Conservation (phyloP, 2,797 vertebrate species). For the Pristis pectinata region DNA sequence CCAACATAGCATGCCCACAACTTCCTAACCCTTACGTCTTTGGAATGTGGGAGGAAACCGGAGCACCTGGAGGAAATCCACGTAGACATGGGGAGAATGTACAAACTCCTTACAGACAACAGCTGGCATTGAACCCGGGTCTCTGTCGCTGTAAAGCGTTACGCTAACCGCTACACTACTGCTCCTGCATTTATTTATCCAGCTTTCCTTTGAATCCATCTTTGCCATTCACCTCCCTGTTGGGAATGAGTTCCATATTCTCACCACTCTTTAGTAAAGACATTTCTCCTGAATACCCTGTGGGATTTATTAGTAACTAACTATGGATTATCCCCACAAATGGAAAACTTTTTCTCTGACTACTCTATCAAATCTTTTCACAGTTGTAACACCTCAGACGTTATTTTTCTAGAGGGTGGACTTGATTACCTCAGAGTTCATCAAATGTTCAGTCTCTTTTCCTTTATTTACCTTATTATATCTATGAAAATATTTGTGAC, state of each 20-base stretch:
- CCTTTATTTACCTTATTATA: background rate
- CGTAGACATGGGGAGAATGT: too few species aligned
- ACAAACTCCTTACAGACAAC: too few species aligned
- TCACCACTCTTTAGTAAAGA: background rate
- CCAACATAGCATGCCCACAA: too few species aligned
- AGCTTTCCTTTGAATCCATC: background rate
- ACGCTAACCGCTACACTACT: too few species aligned
- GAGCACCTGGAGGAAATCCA: too few species aligned
- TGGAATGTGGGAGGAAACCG: too few species aligned
- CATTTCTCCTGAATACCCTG: background rate
- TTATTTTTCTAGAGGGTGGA: too few species aligned
- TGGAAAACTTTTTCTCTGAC: background rate
- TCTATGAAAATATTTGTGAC: too few species aligned
- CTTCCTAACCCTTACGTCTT: too few species aligned
- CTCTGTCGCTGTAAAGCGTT: too few species aligned
- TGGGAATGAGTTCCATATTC: background rate
- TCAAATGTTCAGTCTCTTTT: background rate
- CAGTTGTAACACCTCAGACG: background rate
- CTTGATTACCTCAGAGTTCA: background rate
- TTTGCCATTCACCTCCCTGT: background rate
- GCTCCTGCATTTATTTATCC: background rate
- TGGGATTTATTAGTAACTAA: background rate
- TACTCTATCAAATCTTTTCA: background rate
- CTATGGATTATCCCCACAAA: background rate
- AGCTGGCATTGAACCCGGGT: too few species aligned